Percentiles rank a stretch among this genome's conserved stretches.
These are phyloP conservation scores for Pachycephala philippinensis DNA, from an alignment of 2,113 vertebrate species.

Conservation along the genomic window DNA sequence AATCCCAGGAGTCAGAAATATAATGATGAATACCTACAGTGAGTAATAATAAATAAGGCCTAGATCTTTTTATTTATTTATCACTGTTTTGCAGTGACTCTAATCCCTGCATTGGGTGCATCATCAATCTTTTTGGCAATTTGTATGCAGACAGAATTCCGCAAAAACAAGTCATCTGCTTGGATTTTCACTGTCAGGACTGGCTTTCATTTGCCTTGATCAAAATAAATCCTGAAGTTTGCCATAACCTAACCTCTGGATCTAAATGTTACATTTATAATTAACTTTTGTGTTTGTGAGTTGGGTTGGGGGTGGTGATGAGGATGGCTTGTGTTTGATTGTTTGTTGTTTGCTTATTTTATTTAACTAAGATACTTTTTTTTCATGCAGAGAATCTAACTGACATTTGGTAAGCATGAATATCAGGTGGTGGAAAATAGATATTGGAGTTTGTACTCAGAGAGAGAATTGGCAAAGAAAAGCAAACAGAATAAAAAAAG, in stretches of 20 bases:
- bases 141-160: neutral
- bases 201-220: neutral
- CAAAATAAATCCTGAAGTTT: neutral
- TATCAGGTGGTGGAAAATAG: neutral
- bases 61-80: neutral
- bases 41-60: neutral
- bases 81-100: neutral
- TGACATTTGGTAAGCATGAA: neutral
- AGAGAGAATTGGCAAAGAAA: neutral
- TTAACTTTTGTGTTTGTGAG: neutral
- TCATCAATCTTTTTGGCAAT: neutral
- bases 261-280: neutral
- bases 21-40: neutral
- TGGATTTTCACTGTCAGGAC: neutral
- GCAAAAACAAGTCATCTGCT: neutral
- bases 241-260: neutral
- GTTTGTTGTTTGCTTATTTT: neutral
- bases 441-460: neutral
- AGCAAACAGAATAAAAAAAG: neutral
- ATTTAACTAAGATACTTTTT: neutral
- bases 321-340: neutral
- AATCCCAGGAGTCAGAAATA: neutral
- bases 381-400: neutral
- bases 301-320: neutral
- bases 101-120: neutral